Evolutionary conservation across 92 coral and sea anemone genomes (phyloP), one percentile per base, ranked within the genome.

Genomic region (Plumapathes pennacea): DNA sequence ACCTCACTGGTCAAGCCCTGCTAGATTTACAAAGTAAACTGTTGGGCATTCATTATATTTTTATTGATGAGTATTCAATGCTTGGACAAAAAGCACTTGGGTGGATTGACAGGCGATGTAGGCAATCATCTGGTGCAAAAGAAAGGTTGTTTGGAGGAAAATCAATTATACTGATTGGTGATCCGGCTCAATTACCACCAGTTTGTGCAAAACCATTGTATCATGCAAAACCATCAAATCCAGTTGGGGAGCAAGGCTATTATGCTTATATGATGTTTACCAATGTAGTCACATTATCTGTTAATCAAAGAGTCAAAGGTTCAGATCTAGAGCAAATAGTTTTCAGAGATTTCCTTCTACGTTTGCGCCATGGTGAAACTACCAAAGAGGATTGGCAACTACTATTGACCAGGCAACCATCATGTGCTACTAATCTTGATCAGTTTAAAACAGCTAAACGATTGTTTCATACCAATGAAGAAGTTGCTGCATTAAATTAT

Each of bases 221-320:
- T 45, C 72, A 72, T 63, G 69, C 80, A 46, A 72, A 72, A 60
- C 80, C 80, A 72, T 72, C 71, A 27, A 37, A 50, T 61, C 36
- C 33, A 11, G 31, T 72, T 50, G 72, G 32, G 19, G 54, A 72
- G 32, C 80, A 72, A 17, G 72, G 80, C 57, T 62, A 50, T 62
- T 61, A 57, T 21, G 42, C 71, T 45, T 72, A 72, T 25, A 47
- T 72, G 62, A 60, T 72, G 80, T 72, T 61, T 50, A 44, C 60
- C 62, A 38, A 62, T 25, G 80, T 61, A 47, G 80, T 61, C 10
- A 59, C 60, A 33, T 46, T 69, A 13, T 17, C 67, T 33, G 60
- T 17, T 20, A 71, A 59, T 59, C 78, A 71, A 14, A 71, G 79
- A 72, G 62, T 72, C 30, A 61, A 62, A 60, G 71, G 79, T 14